Conservation (phyloP, 92 coral and sea anemone species). For the Anthopleura xanthogrammica region DNA sequence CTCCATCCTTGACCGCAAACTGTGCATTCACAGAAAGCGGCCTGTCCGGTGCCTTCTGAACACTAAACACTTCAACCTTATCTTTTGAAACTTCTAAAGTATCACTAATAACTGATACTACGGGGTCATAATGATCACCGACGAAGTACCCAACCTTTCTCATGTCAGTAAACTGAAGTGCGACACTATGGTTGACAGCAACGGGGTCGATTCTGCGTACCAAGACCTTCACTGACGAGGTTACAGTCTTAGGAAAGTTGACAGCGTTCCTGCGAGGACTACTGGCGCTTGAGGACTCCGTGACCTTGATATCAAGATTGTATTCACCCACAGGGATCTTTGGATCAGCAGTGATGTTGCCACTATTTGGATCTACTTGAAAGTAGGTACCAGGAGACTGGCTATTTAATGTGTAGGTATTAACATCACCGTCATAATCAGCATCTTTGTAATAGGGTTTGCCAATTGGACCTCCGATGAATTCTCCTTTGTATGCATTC, state of each 20-base stretch:
- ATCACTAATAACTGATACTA: slow-evolving; percentile 33
- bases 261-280: slow-evolving; percentile 21
- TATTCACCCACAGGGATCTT: slow-evolving; percentile 58
- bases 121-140: slow-evolving; percentile 38
- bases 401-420: slow-evolving; percentile 51
- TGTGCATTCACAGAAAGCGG: slow-evolving; percentile 59
- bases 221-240: slow-evolving; percentile 51
- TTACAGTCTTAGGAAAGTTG: slow-evolving; percentile 62
- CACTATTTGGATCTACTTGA: slow-evolving; percentile 51
- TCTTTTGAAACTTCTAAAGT: slow-evolving; percentile 37
- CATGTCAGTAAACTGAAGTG: slow-evolving; percentile 68
- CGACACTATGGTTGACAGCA: slow-evolving; percentile 67
- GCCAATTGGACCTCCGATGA: slow-evolving; percentile 82
- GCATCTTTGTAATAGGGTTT: slow-evolving; percentile 79
- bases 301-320: slow-evolving; percentile 44
- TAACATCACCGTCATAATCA: slow-evolving; percentile 77
- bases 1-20: slow-evolving; percentile 48
- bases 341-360: slow-evolving; percentile 60
- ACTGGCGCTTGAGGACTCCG: slow-evolving; percentile 33
- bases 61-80: slow-evolving; percentile 64
- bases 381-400: slow-evolving; percentile 58
- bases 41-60: slow-evolving; percentile 61
- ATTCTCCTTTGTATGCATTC: slow-evolving; percentile 74
- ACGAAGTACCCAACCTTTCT: slow-evolving; percentile 58
- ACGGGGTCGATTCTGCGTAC: slow-evolving; percentile 52